phyloP scores from a whole-genome alignment of 2,888 invertebrate genomes.

The Apamea epomidion region DNA sequence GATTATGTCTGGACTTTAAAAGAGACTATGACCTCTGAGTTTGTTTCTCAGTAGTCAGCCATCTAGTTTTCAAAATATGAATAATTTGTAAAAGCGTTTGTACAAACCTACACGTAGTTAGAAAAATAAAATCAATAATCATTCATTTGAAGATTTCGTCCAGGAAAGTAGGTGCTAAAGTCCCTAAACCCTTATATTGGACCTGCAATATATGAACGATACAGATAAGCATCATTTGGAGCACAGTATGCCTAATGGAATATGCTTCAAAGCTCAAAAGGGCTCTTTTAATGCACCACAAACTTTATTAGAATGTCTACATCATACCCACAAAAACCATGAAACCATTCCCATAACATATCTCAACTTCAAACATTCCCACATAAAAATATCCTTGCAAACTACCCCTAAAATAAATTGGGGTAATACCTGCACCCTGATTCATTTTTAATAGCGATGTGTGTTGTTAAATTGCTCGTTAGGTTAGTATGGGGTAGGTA shows the following conservation, averaged over 20 bases:
- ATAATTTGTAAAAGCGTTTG: neutral
- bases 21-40: neutral
- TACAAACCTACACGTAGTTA: neutral
- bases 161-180: neutral
- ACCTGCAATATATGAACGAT: neutral
- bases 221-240: too few relatives aligned
- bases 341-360: neutral
- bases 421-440: slow-evolving; percentile 54
- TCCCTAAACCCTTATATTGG: neutral
- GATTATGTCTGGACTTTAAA: neutral
- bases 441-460: slow-evolving; percentile 63
- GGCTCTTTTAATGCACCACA: neutral
- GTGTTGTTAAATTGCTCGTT: slow-evolving; percentile 59
- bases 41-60: neutral
- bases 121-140: neutral
- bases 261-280: neutral
- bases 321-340: neutral
- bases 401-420: slow-evolving; percentile 54
- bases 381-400: slow-evolving; percentile 19
- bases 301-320: neutral
- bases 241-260: neutral
- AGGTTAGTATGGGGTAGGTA: slow-evolving; percentile 15
- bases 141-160: neutral
- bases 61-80: neutral
- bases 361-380: slow-evolving; percentile 4